These are phyloP conservation scores for Cyprinodon variegatus DNA, from an alignment of 2,113 vertebrate species.

Conservation along the genomic window DNA sequence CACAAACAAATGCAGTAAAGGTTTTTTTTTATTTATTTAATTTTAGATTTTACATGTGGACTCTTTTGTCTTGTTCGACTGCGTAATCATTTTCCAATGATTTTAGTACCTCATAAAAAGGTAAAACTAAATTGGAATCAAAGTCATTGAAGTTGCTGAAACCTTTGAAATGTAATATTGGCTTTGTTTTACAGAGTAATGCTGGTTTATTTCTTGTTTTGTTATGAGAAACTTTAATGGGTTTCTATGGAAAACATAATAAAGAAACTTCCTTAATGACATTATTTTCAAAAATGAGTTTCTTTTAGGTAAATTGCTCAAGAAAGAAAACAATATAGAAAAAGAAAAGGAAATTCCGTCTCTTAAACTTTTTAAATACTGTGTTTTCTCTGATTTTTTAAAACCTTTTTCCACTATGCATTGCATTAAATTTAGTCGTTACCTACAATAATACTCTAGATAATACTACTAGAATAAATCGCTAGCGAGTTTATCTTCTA, in stretches of 20 bases:
- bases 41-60: too few species aligned
- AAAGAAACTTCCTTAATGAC: neutral
- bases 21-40: too few species aligned
- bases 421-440: neutral
- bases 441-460: neutral
- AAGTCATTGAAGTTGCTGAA: too few species aligned
- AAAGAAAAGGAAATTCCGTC: neutral
- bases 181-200: too few species aligned
- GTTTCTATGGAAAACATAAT: neutral
- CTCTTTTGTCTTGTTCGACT: too few species aligned
- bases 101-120: too few species aligned
- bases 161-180: too few species aligned
- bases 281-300: neutral
- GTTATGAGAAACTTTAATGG: neutral
- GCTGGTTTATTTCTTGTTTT: too few species aligned
- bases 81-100: too few species aligned
- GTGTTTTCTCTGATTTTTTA: neutral
- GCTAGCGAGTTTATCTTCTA: neutral
- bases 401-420: neutral
- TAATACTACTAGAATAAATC: neutral
- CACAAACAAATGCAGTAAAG: too few species aligned
- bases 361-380: neutral
- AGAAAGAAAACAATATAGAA: neutral
- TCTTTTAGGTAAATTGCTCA: neutral
- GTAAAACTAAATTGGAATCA: too few species aligned